Evolutionary conservation across 2,113 vertebrate species (phyloP), one percentile per base, ranked within the genome.

Genomic region (Pygoscelis adeliae): DNA sequence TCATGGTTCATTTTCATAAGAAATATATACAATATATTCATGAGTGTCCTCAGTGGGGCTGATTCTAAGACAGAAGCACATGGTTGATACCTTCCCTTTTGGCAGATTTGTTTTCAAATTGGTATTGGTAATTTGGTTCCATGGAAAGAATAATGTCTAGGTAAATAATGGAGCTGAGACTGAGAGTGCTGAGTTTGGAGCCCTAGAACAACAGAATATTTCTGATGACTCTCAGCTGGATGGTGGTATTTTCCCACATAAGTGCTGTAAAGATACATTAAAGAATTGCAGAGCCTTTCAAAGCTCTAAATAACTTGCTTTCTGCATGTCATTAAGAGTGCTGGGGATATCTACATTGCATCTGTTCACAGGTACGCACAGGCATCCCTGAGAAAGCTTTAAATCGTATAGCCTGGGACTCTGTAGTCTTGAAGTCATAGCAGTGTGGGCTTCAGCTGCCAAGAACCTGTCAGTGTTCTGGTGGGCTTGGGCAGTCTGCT

Each of bases 271-370:
- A 97, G 96, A 97, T 94, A 93, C 88, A 0, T 73, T 62, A 90
- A 96, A 96, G 95, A 92, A 92, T 96, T 97, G 82, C 95, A 96
- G 92, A 96, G 96, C 93, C 69, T 96, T 97, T 91, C 93, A 97
- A 84, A 93, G 94, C 95, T 93, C 96, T 96, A 79, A 97, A 97
- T 93, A 96, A 92, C 97, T 96, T 93, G 90, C 74, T 92, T 88
- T 78, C 92, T 83, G 90, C 92, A 93, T 93, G 93, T 83, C 93
- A 97, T 97, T 97, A 97, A 96, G 96, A 93, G 90, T 97, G 93
- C 83, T 93, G 85, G 92, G 93, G 92, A 96, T 97, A 83, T 94
- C 88, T 95, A 83, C 93, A 91, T 88, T 71, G 67, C 95, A 97
- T 94, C 97, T 97, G 97, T 97, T 97, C 90, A 92, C 49, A 91